These are phyloP conservation scores for Lochmaea capreae DNA, from an alignment of 2,888 invertebrate genomes.

Conservation along the genomic window DNA sequence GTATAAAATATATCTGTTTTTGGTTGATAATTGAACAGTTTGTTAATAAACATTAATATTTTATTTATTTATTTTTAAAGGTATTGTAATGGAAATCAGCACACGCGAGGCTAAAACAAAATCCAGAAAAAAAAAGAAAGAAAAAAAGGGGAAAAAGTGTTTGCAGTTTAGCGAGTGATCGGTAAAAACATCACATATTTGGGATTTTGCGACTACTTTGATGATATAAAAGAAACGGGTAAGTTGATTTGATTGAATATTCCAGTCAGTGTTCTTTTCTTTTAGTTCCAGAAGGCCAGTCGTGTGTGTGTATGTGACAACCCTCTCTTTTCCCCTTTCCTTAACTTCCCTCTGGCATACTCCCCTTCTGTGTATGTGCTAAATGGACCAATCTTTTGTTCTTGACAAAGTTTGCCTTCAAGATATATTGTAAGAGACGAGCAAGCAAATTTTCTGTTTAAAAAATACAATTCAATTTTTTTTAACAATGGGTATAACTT, in stretches of 20 bases:
- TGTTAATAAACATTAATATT: too few species aligned
- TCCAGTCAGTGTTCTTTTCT: slow-evolving; percentile 64
- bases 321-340: slow-evolving; percentile 34
- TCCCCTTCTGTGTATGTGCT: slow-evolving; percentile 43
- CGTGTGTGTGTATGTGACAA: slow-evolving; percentile 59
- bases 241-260: slow-evolving; percentile 65
- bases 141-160: slow-evolving; percentile 16
- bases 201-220: slow-evolving; percentile 62
- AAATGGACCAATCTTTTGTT: slow-evolving; percentile 45
- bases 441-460: slow-evolving; percentile 29
- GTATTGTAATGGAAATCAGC: too few species aligned
- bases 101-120: too few species aligned
- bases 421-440: slow-evolving; percentile 39
- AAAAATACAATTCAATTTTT: slow-evolving; percentile 12
- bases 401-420: slow-evolving; percentile 44
- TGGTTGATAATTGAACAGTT: too few species aligned
- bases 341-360: slow-evolving; percentile 31
- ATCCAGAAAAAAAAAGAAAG: background rate
- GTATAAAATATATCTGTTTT: too few species aligned
- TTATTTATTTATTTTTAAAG: too few species aligned
- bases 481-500: too few species aligned
- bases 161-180: slow-evolving; percentile 47
- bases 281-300: slow-evolving; percentile 63
- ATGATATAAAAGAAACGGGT: slow-evolving; percentile 60
- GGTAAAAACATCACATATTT: slow-evolving; percentile 63